Evolutionary conservation across 2,113 vertebrate species (phyloP).

Genomic region (Ceyx margarethae): DNA sequence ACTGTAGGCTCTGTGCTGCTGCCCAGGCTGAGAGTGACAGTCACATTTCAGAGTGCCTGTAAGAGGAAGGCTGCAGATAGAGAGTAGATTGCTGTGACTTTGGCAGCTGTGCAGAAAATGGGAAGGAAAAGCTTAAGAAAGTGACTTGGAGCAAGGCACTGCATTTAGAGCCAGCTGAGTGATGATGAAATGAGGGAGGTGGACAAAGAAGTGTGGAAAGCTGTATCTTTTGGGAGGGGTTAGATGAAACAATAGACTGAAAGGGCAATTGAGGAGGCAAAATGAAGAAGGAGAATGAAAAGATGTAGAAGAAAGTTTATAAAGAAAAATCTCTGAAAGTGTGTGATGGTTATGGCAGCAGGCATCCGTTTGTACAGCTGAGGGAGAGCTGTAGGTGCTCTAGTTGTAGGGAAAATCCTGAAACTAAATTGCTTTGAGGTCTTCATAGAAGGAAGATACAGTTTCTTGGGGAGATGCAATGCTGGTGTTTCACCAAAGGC

Average conservation of each 20-base stretch:
- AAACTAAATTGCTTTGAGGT: neutral
- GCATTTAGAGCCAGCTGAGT: neutral
- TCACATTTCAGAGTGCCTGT: neutral
- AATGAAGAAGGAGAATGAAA: neutral
- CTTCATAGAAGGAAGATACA: neutral
- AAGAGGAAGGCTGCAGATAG: neutral
- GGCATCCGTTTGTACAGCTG: neutral
- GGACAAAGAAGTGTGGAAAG: neutral
- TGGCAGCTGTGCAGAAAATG: neutral
- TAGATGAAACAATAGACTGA: neutral
- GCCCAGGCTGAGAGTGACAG: neutral
- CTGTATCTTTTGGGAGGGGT: neutral
- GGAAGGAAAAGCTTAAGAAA: constrained; percentile 26
- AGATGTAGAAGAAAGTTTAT: neutral
- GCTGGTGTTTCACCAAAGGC: neutral
- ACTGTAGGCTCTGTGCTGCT: neutral
- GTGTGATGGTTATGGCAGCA: neutral
- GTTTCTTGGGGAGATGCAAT: neutral
- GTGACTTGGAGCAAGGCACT: neutral
- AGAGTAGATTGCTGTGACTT: constrained; percentile 14
- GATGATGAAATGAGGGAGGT: neutral
- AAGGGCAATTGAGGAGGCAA: neutral
- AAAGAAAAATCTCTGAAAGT: neutral
- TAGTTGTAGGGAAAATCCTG: neutral
- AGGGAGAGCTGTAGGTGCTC: neutral